Conservation (phyloP, 2,797 vertebrate species). For the Basileuterus tristriatus region DNA sequence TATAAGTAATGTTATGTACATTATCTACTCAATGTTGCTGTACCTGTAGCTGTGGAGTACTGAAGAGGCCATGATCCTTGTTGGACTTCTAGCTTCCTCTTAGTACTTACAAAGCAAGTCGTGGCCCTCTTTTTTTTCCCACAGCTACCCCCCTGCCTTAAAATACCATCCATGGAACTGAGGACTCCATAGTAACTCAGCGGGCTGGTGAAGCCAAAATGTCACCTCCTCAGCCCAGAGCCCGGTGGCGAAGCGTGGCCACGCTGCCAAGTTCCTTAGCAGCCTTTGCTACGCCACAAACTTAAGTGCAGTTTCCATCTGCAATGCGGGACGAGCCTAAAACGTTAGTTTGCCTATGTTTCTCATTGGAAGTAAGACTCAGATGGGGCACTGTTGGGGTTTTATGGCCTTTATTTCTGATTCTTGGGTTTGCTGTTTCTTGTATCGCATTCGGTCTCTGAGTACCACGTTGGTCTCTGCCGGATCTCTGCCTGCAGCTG, state of each 20-base stretch:
- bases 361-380: constrained; percentile 16
- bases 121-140: constrained; percentile 52
- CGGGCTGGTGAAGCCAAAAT: background rate
- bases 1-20: constrained; percentile 45
- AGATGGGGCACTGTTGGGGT: background rate
- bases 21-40: constrained; percentile 44
- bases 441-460: background rate
- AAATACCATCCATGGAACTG: constrained; percentile 27
- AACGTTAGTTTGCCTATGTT: background rate
- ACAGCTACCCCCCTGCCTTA: constrained; percentile 61
- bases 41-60: constrained; percentile 57
- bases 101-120: constrained; percentile 15
- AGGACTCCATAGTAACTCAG: constrained; percentile 13
- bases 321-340: background rate
- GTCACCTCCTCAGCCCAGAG: background rate
- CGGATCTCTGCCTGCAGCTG: constrained; percentile 50
- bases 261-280: background rate
- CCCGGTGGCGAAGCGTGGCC: background rate
- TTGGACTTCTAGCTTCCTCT: constrained; percentile 33
- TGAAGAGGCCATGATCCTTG: constrained; percentile 30
- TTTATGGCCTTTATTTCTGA: constrained; percentile 47
- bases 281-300: background rate
- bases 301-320: background rate
- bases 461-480: constrained; percentile 46
- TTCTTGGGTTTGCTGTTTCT: constrained; percentile 44